Evolutionary conservation across 2,888 invertebrate genomes (phyloP).

Genomic region (Pseudococcus jackbeardsleyi): DNA sequence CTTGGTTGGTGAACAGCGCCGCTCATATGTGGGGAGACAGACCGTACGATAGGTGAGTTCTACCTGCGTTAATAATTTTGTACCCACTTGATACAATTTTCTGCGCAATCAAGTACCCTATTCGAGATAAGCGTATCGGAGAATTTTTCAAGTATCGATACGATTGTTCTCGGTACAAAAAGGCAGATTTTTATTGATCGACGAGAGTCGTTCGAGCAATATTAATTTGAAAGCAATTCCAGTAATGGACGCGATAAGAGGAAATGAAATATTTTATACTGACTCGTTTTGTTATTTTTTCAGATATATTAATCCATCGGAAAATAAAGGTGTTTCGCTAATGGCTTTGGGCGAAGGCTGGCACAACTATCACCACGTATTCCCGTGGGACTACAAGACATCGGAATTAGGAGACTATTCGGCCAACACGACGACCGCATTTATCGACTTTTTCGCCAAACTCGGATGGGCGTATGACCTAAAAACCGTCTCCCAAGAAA

Average conservation of each 20-base stretch:
- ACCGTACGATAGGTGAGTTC: constrained; percentile 78
- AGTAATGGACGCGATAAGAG: not conserved
- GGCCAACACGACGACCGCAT: constrained; percentile 68
- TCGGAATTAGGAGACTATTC: constrained; percentile 68
- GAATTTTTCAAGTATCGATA: not conserved
- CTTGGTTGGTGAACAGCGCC: constrained; percentile 92
- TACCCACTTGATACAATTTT: not conserved
- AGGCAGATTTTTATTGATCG: not conserved
- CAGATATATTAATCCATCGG: constrained; percentile 69
- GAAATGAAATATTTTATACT: not conserved
- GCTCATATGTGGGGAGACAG: constrained; percentile 86
- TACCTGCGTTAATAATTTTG: not conserved
- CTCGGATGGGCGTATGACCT: constrained; percentile 88
- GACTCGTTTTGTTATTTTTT: constrained; percentile 51
- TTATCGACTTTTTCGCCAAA: constrained; percentile 76
- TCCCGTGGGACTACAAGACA: constrained; percentile 71
- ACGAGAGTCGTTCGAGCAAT: not conserved
- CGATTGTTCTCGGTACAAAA: too few relatives aligned
- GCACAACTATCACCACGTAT: constrained; percentile 75
- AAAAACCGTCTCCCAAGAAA: constrained; percentile 77
- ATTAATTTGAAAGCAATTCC: not conserved
- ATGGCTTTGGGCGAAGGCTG: constrained; percentile 70
- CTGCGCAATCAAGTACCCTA: not conserved
- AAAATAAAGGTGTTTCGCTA: constrained; percentile 68
- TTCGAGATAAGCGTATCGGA: constrained; percentile 7